Base-by-base conservation (phyloP, 2,113 vertebrate species). In the Peromyscus polionotus region DNA sequence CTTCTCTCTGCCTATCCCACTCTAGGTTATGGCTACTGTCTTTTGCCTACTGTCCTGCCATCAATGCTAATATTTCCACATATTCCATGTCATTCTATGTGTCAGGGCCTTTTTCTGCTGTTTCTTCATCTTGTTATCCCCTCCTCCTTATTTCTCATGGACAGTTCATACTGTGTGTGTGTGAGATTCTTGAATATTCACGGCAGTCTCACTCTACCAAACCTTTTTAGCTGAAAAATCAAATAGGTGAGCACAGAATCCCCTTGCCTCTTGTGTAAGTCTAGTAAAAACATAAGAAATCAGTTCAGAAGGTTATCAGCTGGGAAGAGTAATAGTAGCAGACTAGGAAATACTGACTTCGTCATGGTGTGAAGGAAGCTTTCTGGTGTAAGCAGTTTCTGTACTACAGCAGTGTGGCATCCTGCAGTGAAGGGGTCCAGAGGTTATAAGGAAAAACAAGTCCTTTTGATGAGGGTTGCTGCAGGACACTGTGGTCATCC, bases 291-390 rank as follows among this genome's bases (percentile, higher is more conserved):
- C 45, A 4, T 2, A 97, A 89, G 10, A n/a, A 45, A 54, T 70
- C 63, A 75, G n/a, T 85, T 94, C 14, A 92, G 63, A 92, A 93
- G 24, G n/a, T 63, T 85, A 79, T 65, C 87, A 73, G 11, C 16
- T 2, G 59, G 45, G 7, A 81, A 84, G 17, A 94, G 14, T 10
- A 63, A 84, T 31, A 59, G 26, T 10, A 9, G 12, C 11, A 33
- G 26, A 90, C 48, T 68, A 42, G 24, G 51, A 80, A 75, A 51
- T 10, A 63, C 1, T 2, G 5, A 20, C 77, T 94, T 84, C 20
- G 5, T 24, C 31, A 8, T 3, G 39, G 16, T 6, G 12, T 28
- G 39, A 83, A 80, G 13, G 17, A 12, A 81, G 39, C 17, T 65
- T 81, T 85, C 39, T 83, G 45, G 7, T n/a, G 75, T 11, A 36